A percentile compares a stretch with the other conserved stretches of the same genome.
These are phyloP conservation scores for Rotaria magnacalcarata DNA, from an alignment of 2,888 invertebrate genomes.

Conservation along the genomic window DNA sequence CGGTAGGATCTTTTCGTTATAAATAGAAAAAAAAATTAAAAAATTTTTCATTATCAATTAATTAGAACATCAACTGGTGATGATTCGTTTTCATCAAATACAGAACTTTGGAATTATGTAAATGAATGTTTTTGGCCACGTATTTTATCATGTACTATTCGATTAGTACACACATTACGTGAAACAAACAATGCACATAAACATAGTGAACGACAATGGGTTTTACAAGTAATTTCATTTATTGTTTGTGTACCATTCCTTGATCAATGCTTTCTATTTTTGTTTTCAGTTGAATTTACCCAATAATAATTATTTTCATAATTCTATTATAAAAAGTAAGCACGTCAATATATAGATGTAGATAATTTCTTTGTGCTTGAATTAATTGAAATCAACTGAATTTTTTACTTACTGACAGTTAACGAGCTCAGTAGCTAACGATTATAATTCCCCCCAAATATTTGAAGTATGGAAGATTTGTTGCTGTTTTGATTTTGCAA, in stretches of 20 bases:
- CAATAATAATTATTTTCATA: background rate
- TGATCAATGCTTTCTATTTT: too few species aligned
- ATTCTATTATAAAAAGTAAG: conserved; percentile 25
- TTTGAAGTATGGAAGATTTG: too few species aligned
- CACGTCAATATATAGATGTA: too few species aligned
- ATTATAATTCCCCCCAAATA: too few species aligned
- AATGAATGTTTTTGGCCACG: conserved; percentile 31
- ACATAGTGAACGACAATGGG: conserved; percentile 19
- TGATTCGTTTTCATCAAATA: background rate
- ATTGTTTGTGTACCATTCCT: background rate
- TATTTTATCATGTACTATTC: conserved; percentile 1
- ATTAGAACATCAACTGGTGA: background rate
- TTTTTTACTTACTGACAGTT: too few species aligned
- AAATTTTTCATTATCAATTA: background rate
- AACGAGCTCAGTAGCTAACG: too few species aligned
- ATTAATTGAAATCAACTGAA: too few species aligned
- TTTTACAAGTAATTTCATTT: background rate
- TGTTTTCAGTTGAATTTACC: background rate
- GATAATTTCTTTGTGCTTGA: too few species aligned
- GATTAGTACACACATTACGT: background rate
- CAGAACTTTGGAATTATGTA: background rate
- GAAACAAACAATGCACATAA: background rate
- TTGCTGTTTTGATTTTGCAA: too few species aligned
- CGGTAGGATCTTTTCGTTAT: background rate
- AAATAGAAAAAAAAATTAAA: background rate